Conservation (phyloP, 1,140 invertebrate genomes). For the Bombus waltoni region DNA sequence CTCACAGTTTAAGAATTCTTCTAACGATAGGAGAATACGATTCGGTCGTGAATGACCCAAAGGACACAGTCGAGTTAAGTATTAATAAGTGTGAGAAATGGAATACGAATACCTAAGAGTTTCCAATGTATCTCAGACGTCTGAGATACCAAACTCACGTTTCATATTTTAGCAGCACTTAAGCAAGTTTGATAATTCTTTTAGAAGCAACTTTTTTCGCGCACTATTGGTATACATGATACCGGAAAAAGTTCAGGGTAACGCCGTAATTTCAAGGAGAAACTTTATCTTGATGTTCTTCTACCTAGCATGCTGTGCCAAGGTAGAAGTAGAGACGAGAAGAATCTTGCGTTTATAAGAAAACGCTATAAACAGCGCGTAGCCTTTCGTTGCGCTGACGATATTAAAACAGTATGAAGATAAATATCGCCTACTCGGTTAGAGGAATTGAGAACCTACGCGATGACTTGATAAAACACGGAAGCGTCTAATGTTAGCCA, state of each 20-base stretch:
- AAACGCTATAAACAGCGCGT: conserved; percentile 52
- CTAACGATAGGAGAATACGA: no score
- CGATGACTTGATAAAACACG: conserved; percentile 58
- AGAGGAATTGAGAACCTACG: conserved; percentile 66
- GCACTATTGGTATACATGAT: neutral
- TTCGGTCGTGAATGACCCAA: neutral
- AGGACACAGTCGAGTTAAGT: neutral
- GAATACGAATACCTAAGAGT: neutral
- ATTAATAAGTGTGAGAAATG: neutral
- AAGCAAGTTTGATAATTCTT: conserved; percentile 1
- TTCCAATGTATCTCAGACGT: neutral
- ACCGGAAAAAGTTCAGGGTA: conserved; percentile 39
- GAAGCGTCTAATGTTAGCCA: neutral
- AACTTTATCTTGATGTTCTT: conserved; percentile 48
- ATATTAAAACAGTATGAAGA: conserved; percentile 76
- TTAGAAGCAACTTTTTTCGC: neutral
- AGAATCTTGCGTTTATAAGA: conserved; percentile 54
- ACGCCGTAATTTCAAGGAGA: conserved; percentile 46
- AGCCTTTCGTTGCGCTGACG: conserved; percentile 38
- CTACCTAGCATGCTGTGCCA: neutral
- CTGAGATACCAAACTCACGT: neutral
- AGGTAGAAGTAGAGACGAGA: conserved; percentile 40
- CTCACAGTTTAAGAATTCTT: neutral
- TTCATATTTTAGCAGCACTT: neutral
- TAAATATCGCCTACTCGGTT: conserved; percentile 64